phyloP scores from a whole-genome alignment of 2,113 vertebrate genomes.

The Tragelaphus scriptus region DNA sequence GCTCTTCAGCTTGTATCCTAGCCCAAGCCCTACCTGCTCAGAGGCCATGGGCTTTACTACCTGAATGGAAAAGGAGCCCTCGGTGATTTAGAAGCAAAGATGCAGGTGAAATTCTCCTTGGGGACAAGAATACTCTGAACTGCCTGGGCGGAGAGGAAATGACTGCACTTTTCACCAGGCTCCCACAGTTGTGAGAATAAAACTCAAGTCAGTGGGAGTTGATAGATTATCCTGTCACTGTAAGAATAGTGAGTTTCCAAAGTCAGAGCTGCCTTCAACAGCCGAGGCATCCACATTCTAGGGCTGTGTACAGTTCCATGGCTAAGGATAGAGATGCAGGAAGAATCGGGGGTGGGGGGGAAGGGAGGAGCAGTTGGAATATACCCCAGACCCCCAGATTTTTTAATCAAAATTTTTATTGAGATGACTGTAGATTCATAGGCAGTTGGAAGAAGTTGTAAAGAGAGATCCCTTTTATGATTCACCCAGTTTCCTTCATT shows the following conservation, averaged over 20 bases:
- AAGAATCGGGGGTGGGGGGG: background rate
- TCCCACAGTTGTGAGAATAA: constrained; percentile 45
- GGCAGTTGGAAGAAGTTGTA: background rate
- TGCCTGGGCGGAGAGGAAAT: constrained; percentile 22
- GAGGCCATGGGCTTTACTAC: background rate
- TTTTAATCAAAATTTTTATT: background rate
- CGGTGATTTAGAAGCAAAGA: background rate
- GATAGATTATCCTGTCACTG: constrained; percentile 4
- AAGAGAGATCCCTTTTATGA: background rate
- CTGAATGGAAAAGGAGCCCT: background rate
- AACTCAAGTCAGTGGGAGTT: constrained; percentile 15
- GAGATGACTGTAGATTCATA: background rate
- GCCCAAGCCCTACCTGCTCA: background rate
- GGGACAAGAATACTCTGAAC: background rate
- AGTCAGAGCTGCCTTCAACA: constrained; percentile 8
- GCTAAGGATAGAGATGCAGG: background rate
- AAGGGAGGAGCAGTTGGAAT: background rate
- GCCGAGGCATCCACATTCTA: background rate
- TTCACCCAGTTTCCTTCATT: background rate
- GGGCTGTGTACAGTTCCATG: background rate
- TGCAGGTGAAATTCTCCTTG: background rate
- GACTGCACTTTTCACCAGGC: constrained; percentile 10
- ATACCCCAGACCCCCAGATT: background rate
- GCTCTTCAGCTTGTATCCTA: background rate
- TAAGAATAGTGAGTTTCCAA: constrained; percentile 1